Conservation (phyloP, 1,140 invertebrate species). For the Chelonus insularis region DNA sequence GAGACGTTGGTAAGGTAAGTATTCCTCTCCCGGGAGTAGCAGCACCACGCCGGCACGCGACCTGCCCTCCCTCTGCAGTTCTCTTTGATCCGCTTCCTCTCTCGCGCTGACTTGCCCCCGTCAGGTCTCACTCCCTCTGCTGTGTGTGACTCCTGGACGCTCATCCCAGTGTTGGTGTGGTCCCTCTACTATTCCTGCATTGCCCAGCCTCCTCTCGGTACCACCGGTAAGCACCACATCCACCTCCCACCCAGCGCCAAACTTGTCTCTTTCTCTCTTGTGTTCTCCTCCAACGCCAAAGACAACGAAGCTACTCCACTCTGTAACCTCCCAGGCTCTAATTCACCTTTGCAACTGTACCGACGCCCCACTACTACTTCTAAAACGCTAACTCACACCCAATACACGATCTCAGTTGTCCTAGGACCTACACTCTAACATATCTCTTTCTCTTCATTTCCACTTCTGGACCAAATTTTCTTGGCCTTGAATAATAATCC, state of each 20-base stretch:
- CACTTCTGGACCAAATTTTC: background rate
- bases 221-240: background rate
- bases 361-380: constrained; percentile 33
- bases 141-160: background rate
- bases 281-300: background rate
- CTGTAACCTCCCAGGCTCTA: constrained; percentile 38
- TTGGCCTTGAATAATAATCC: background rate
- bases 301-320: constrained; percentile 14
- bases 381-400: background rate
- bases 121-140: constrained; percentile 20
- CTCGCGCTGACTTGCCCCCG: constrained; percentile 23
- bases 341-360: constrained; percentile 49
- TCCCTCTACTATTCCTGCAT: constrained; percentile 22
- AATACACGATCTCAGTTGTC: constrained; percentile 26
- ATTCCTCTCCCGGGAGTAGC: constrained; percentile 47
- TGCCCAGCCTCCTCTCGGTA: constrained; percentile 25
- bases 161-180: constrained; percentile 22
- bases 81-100: constrained; percentile 26
- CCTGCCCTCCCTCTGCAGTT: constrained; percentile 46
- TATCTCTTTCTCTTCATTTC: background rate
- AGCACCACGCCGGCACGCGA: constrained; percentile 58
- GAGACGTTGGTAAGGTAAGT: constrained; percentile 49
- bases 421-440: constrained; percentile 31
- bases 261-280: background rate
- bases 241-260: background rate